Evolutionary conservation across 2,888 invertebrate species (phyloP).

Genomic region (Conomelus anceps): DNA sequence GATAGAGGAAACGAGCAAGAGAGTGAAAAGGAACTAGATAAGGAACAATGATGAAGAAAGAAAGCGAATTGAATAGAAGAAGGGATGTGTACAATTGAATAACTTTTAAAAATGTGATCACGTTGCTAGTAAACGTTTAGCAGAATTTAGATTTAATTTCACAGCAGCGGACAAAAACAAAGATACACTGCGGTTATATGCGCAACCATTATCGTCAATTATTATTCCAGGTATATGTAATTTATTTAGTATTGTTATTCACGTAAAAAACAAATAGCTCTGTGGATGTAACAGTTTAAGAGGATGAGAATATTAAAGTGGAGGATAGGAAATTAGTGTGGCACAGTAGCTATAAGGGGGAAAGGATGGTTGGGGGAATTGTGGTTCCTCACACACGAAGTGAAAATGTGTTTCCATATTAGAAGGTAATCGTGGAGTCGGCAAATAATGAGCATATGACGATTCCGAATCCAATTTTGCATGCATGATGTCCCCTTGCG

Average conservation of each 20-base stretch:
- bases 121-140: neutral
- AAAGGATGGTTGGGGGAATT: neutral
- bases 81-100: too few relatives aligned
- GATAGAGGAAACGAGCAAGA: too few relatives aligned
- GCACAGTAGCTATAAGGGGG: neutral
- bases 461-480: conserved; percentile 12
- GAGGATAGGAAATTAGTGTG: neutral
- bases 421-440: conserved; percentile 6
- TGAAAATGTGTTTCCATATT: conserved; percentile 14
- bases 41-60: neutral
- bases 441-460: conserved; percentile 9
- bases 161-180: neutral
- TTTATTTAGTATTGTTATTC: conserved; percentile 5
- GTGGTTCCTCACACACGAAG: conserved; percentile 11
- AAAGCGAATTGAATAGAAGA: neutral
- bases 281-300: neutral
- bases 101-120: neutral
- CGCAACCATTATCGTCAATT: conserved; percentile 1
- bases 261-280: conserved; percentile 2
- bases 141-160: neutral
- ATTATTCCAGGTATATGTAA: neutral
- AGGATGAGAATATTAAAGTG: neutral
- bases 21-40: too few relatives aligned
- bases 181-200: neutral
- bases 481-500: conserved; percentile 9